Evolutionary conservation across 23 tunicate species (phyloP).

Genomic region (Styela clava): DNA sequence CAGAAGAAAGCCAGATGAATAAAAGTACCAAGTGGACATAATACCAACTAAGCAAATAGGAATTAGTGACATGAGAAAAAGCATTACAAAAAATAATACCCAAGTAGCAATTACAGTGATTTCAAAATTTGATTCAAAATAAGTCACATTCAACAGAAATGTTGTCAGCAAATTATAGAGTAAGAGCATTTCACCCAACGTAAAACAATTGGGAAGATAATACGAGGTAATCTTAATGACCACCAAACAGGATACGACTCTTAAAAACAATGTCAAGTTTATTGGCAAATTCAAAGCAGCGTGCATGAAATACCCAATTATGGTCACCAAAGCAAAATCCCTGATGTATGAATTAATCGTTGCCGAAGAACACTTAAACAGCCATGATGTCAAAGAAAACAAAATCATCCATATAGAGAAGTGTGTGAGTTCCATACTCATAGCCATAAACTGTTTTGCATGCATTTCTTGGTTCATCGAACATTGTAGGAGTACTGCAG

Average conservation of each 20-base stretch:
- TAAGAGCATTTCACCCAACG: constrained; percentile 18
- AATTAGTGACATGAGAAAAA: not conserved
- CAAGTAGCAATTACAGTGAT: not conserved
- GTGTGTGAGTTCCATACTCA: not conserved
- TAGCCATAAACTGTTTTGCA: not conserved
- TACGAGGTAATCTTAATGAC: not conserved
- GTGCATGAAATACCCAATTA: constrained; percentile 5
- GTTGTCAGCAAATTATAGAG: not conserved
- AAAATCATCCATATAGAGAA: not conserved
- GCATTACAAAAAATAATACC: constrained; percentile 7
- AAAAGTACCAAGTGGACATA: constrained; percentile 12
- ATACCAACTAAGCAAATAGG: not conserved
- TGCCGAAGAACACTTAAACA: not conserved
- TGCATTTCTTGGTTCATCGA: not conserved
- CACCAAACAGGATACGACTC: not conserved
- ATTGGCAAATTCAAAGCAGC: not conserved
- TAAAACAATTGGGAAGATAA: constrained; percentile 21
- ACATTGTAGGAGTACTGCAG: not conserved
- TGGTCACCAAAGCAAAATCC: not conserved
- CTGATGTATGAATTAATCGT: not conserved
- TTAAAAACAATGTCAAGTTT: not conserved
- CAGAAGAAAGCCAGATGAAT: constrained; percentile 10
- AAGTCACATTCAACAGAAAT: not conserved
- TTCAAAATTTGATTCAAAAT: not conserved
- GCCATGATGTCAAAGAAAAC: not conserved